phyloP scores from a whole-genome alignment of 2,888 invertebrate species.

The Aphodius sticticus region DNA sequence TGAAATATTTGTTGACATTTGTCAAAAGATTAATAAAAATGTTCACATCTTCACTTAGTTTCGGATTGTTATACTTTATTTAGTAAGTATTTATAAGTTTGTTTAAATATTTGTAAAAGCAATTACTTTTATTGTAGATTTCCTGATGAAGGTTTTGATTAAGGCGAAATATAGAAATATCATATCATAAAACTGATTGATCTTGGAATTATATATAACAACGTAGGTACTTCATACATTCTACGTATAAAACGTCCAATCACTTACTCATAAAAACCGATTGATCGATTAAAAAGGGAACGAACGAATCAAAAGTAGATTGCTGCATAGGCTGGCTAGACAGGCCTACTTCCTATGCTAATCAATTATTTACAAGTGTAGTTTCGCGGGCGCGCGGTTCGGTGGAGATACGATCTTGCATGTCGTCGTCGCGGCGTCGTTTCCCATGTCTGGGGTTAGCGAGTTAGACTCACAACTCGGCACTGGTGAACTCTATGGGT shows the following conservation, averaged over 20 bases:
- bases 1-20: too few relatives aligned
- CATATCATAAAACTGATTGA: too few relatives aligned
- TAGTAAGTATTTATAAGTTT: too few relatives aligned
- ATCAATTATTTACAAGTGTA: constrained; percentile 46
- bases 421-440: constrained; percentile 44
- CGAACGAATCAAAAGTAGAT: background rate
- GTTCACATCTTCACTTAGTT: too few relatives aligned
- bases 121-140: too few relatives aligned
- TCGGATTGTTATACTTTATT: too few relatives aligned
- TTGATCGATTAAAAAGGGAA: background rate
- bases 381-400: constrained; percentile 29
- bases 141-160: too few relatives aligned
- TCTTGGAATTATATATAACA: too few relatives aligned
- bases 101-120: too few relatives aligned
- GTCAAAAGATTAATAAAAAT: too few relatives aligned
- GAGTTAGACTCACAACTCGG: constrained; percentile 25
- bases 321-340: background rate
- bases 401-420: constrained; percentile 45
- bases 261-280: background rate
- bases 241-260: background rate
- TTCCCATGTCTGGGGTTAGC: constrained; percentile 45
- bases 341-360: constrained; percentile 38
- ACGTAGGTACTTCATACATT: too few relatives aligned
- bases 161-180: too few relatives aligned
- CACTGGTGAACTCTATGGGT: constrained; percentile 17